Evolutionary conservation across 1,140 invertebrate species (phyloP).

Genomic region (Euschistus heros): DNA sequence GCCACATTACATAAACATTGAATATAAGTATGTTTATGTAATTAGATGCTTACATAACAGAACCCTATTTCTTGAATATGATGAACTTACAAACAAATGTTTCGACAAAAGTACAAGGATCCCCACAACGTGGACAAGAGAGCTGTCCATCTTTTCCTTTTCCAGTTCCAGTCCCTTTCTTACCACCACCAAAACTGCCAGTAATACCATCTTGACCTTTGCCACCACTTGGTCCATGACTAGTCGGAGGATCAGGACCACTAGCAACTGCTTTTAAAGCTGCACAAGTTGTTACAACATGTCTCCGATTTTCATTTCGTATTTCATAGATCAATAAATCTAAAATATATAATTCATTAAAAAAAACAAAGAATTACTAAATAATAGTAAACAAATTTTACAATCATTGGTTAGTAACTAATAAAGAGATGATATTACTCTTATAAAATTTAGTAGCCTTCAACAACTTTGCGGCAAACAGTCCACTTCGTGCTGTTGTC

Average conservation of each 20-base stretch:
- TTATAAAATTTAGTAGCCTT: slow-evolving; percentile 15
- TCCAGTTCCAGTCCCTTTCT: slow-evolving; percentile 24
- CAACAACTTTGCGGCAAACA: slow-evolving; percentile 22
- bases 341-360: slow-evolving; percentile 6
- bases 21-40: too few species aligned
- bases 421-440: slow-evolving; percentile 4
- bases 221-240: not conserved
- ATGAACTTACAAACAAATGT: slow-evolving; percentile 79
- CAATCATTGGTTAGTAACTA: too few species aligned
- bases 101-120: slow-evolving; percentile 91
- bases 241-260: not conserved
- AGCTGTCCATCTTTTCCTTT: slow-evolving; percentile 44
- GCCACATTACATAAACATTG: too few species aligned
- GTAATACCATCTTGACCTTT: slow-evolving; percentile 2
- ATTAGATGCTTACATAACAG: too few species aligned
- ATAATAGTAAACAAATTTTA: too few species aligned
- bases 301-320: slow-evolving; percentile 1
- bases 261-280: slow-evolving; percentile 1
- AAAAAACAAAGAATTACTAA: not conserved
- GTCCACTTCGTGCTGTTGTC: slow-evolving; percentile 24
- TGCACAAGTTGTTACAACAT: not conserved
- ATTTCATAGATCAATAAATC: slow-evolving; percentile 12
- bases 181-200: slow-evolving; percentile 8
- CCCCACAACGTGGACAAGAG: slow-evolving; percentile 87
- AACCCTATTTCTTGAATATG: too few species aligned